Evolutionary conservation across 2,797 vertebrate species (phyloP), one percentile per base, ranked within the genome.

Genomic region (Moxostoma hubbsi): DNA sequence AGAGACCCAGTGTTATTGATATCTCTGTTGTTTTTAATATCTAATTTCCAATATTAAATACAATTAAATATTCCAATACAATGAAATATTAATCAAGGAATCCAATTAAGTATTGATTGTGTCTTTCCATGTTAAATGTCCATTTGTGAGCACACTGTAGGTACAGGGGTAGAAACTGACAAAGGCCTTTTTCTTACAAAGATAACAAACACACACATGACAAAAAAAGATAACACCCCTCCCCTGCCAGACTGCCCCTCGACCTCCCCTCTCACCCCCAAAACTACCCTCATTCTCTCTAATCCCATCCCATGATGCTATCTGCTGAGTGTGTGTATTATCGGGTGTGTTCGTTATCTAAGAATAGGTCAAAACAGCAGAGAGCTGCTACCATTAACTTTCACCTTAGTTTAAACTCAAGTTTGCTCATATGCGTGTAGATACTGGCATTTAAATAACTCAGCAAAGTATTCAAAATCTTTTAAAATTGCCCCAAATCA

Each of bases 301-400:
- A 80, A 82, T 74, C 70, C 77, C 73, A 82, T 75, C 84, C 73
- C 62, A 16, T 62, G 83, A 84, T 86, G 62, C 74, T 84, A 86
- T 86, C 82, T 74, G 13, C 10, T 82, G 72, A 43, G 59, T 75
- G 81, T 66, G 36, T 36, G 10, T 81, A 63, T 68, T 82, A 68
- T 81, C 72, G 74, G 63, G 53, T 75, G n/a, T 63, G 55, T 66
- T 81, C 49, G 54, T 87, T 89, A 85, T 80, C 84, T 82, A 12
- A n/a, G 15, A 84, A 79, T 88, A 88, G 91, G 93, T 94, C 91
- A 92, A 87, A 92, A 92, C 91, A 55, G 59, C 75, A 63, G 64
- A 80, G 61, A 67, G 75, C 71, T 70, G 77, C 82, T 82, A 84
- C 82, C 70, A 79, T 65, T 74, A 79, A 75, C 82, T 84, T 84